Conservation (phyloP, 2,888 invertebrate genomes). For the Trissoscelio sp. region DNA sequence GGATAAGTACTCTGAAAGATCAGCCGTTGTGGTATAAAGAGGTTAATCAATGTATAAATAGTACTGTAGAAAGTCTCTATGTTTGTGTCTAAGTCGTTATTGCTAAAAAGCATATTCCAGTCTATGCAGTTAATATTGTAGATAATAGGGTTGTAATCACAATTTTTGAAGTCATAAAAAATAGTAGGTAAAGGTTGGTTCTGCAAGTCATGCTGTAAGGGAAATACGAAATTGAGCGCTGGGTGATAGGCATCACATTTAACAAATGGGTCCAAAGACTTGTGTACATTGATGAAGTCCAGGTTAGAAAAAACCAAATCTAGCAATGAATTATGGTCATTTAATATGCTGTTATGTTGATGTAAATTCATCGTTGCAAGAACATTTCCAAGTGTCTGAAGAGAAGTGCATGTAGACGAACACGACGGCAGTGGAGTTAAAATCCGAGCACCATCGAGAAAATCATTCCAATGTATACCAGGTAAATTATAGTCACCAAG, state of each 20-base stretch:
- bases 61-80: not conserved
- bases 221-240: not conserved
- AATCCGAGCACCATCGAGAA: not conserved
- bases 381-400: not conserved
- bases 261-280: not conserved
- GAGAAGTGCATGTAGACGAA: not conserved
- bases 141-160: not conserved
- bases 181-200: too few species aligned
- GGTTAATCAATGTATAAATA: not conserved
- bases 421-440: not conserved
- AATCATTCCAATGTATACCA: not conserved
- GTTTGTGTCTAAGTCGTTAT: not conserved
- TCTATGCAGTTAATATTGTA: not conserved
- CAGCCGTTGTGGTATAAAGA: not conserved
- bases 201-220: too few species aligned
- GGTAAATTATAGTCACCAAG: not conserved
- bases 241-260: not conserved
- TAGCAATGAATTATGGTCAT: not conserved
- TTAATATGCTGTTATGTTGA: not conserved
- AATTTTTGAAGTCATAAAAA: not conserved
- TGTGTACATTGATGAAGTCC: not conserved
- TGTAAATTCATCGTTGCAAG: not conserved
- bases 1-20: slow-evolving; percentile 1
- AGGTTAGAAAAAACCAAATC: not conserved
- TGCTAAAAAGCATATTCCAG: not conserved